Evolutionary conservation across 2,888 invertebrate genomes (phyloP).

Genomic region (Drosophila suboccidentalis): DNA sequence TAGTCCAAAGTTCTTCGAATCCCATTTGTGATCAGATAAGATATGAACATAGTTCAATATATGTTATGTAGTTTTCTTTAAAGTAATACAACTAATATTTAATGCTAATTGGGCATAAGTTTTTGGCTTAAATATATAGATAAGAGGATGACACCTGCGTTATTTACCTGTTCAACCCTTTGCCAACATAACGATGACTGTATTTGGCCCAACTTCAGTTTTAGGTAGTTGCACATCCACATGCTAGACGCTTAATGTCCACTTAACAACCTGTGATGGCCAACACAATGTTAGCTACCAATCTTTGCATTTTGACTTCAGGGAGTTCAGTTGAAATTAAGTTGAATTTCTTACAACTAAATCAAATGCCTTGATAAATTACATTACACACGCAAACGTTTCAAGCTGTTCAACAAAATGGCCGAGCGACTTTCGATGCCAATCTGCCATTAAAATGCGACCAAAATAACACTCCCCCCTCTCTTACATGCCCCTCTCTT

Average conservation of each 20-base stretch:
- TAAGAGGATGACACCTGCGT: conserved; percentile 16
- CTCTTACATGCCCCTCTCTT: too few species aligned
- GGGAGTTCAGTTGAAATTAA: conserved; percentile 47
- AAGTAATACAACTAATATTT: too few species aligned
- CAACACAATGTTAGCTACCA: conserved; percentile 19
- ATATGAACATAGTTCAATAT: not conserved
- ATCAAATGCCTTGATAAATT: conserved; percentile 78
- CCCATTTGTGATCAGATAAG: not conserved
- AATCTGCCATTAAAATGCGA: conserved; percentile 68
- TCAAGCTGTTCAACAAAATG: conserved; percentile 65
- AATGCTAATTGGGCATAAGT: not conserved
- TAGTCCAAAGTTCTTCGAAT: too few species aligned
- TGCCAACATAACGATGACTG: not conserved
- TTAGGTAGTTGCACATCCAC: not conserved
- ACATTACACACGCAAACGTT: conserved; percentile 68
- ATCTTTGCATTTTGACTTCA: conserved; percentile 9
- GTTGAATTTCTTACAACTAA: conserved; percentile 76
- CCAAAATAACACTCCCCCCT: conserved; percentile 42
- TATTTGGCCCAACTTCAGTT: not conserved
- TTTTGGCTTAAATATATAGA: not conserved
- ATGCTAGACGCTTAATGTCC: conserved; percentile 1
- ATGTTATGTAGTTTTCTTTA: not conserved
- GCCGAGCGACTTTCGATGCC: conserved; percentile 65
- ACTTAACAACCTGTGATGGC: conserved; percentile 7
- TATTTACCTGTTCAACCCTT: conserved; percentile 1